These are phyloP conservation scores for Rhea pennata DNA, from an alignment of 2,113 vertebrate species.

Conservation along the genomic window DNA sequence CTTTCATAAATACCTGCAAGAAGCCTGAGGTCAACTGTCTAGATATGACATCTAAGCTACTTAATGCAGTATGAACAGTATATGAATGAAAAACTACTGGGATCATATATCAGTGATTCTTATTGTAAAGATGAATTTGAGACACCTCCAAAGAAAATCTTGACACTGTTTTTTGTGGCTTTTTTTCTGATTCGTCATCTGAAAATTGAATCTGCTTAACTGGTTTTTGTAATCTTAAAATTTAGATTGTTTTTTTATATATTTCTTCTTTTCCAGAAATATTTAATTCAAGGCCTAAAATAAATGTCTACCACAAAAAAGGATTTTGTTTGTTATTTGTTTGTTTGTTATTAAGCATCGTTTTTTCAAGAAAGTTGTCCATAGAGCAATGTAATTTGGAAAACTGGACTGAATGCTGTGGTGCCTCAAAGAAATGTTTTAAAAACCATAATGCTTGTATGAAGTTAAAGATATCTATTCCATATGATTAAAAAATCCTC, in stretches of 20 bases:
- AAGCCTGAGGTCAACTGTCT: neutral
- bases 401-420: neutral
- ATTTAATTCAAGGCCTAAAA: neutral
- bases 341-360: neutral
- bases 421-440: neutral
- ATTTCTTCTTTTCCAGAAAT: rapidly evolving
- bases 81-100: neutral
- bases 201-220: neutral
- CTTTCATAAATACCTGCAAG: neutral
- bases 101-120: neutral
- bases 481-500: neutral
- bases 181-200: neutral
- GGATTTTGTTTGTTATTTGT: neutral
- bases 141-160: neutral
- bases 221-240: neutral
- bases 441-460: neutral
- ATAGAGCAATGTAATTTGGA: neutral
- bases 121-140: neutral
- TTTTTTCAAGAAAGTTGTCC: neutral
- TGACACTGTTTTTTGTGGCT: neutral
- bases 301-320: neutral
- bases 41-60: neutral
- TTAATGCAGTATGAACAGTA: neutral
- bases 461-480: neutral
- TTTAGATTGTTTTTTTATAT: neutral